Conservation (phyloP, 2,113 vertebrate genomes). For the Burhinus oedicnemus region DNA sequence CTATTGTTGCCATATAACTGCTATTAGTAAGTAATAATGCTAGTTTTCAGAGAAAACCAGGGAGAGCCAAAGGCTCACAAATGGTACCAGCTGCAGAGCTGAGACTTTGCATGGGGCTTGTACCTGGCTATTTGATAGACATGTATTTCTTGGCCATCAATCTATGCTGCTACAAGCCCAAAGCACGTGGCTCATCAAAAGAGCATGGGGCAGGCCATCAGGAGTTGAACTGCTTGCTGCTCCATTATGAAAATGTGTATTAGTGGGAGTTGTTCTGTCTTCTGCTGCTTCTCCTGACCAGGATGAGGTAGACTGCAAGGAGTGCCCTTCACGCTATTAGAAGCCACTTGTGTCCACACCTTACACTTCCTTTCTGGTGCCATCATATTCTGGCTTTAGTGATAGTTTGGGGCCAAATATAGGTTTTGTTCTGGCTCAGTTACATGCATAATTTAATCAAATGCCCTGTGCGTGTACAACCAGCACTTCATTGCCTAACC, state of each 20-base stretch:
- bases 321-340: fast-evolving
- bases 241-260: background rate
- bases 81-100: background rate
- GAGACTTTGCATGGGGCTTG: background rate
- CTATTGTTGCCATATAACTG: background rate
- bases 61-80: background rate
- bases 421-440: background rate
- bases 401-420: background rate
- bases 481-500: background rate
- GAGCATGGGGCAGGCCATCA: background rate
- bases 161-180: background rate
- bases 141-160: background rate
- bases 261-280: background rate
- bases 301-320: background rate
- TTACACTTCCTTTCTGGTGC: background rate
- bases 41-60: background rate
- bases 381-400: background rate
- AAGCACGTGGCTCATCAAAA: background rate
- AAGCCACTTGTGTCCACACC: background rate
- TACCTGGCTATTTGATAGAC: background rate
- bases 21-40: background rate
- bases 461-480: background rate
- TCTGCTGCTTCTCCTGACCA: background rate
- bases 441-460: background rate
- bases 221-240: background rate